Evolutionary conservation across 2,113 vertebrate species (phyloP).

Genomic region (Tychaedon coryphoeus): DNA sequence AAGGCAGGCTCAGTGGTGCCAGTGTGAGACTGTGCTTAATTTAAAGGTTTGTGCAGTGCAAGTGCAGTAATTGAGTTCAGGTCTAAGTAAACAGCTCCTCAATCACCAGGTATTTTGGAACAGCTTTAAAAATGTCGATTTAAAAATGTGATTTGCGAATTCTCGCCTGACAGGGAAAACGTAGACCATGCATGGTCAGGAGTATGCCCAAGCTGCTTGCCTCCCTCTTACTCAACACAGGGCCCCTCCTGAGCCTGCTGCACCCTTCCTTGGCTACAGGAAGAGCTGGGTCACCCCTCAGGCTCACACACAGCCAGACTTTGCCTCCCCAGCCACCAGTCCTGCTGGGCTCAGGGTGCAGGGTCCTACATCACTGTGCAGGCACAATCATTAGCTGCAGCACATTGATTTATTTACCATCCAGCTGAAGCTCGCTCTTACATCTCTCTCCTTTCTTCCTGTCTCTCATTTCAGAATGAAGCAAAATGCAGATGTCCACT

Average conservation of each 20-base stretch:
- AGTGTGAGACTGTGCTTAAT: neutral
- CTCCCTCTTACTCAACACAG: accelerated
- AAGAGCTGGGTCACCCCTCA: neutral
- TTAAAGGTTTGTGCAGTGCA: neutral
- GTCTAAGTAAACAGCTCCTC: neutral
- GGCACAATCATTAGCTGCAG: neutral
- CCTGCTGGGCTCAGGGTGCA: neutral
- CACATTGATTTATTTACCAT: neutral
- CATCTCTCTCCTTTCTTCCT: neutral
- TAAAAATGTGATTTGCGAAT: neutral
- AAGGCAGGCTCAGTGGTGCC: neutral
- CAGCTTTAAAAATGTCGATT: neutral
- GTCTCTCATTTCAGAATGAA: neutral
- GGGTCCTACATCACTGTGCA: neutral
- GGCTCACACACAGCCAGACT: neutral
- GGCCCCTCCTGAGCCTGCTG: neutral
- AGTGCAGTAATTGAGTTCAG: neutral
- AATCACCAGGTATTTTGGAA: neutral
- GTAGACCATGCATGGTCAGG: neutral
- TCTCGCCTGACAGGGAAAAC: accelerated
- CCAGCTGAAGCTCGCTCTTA: neutral
- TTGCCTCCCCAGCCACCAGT: neutral
- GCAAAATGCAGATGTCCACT: slow-evolving; percentile 31
- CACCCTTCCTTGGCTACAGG: neutral
- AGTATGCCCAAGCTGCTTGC: neutral